Percentiles rank a stretch among this genome's conserved stretches.
Evolutionary conservation across 2,888 invertebrate species (phyloP).

Genomic region (Arge pagana): DNA sequence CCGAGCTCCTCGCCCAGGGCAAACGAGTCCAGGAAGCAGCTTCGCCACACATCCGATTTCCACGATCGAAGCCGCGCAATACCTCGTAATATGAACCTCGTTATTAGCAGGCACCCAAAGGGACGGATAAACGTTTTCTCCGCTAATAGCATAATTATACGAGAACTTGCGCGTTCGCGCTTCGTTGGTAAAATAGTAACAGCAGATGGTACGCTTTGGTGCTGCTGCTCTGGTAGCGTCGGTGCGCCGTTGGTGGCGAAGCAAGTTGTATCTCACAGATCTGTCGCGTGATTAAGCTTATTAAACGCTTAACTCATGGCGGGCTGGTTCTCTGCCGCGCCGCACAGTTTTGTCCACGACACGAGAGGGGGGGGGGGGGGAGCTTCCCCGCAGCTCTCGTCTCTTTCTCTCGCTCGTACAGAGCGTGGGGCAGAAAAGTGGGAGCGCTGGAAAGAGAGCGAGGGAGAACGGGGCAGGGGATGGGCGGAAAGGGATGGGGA

Average conservation of each 20-base stretch:
- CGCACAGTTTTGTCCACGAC: slow-evolving; percentile 34
- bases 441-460: slow-evolving; percentile 16
- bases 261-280: slow-evolving; percentile 59
- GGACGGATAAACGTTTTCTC: slow-evolving; percentile 21
- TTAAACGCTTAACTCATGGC: slow-evolving; percentile 58
- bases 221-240: slow-evolving; percentile 10
- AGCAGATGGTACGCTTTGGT: slow-evolving; percentile 54
- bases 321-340: slow-evolving; percentile 37
- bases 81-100: neutral
- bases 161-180: slow-evolving; percentile 22
- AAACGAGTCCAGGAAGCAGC: neutral
- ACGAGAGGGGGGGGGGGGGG: slow-evolving; percentile 12
- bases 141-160: slow-evolving; percentile 23
- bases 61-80: neutral
- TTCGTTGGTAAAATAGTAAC: slow-evolving; percentile 54
- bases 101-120: slow-evolving; percentile 22
- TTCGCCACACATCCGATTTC: neutral
- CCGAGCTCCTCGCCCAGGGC: neutral
- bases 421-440: slow-evolving; percentile 21
- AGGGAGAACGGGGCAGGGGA: slow-evolving; percentile 19
- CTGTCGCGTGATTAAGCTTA: slow-evolving; percentile 59
- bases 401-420: no score
- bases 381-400: neutral
- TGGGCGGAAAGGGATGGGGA: neutral
- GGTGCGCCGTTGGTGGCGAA: slow-evolving; percentile 40